Evolutionary conservation across 2,113 vertebrate species (phyloP), one percentile per base, ranked within the genome.

Genomic region (Poicephalus meyeri): DNA sequence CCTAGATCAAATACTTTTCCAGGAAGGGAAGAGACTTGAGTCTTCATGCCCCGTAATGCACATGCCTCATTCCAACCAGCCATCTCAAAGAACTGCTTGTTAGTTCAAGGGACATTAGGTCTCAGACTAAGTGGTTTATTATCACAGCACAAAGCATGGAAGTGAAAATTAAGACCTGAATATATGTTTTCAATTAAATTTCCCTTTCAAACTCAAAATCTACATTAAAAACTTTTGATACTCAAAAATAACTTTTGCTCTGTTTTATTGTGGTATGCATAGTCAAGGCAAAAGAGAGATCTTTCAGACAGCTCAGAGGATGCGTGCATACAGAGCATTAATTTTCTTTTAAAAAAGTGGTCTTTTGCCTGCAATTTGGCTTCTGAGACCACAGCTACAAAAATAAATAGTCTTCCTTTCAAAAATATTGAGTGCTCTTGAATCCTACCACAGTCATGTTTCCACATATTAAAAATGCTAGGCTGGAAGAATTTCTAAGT

Each of bases 401-500:
- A 94, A 97, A 91, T 84, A 70, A 91, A 86, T 79, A 91, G 65
- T 50, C 70, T 89, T 91, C n/a, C 42, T 93, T 93, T 93, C 44
- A 89, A 58, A 94, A 95, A 82, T 53, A 56, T 89, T 91, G 86
- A 95, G 80, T 76, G 84, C 80, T 85, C 92, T 95, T 91, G 86
- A 94, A 89, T 92, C 65, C 61, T 78, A 31, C 49, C 80, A 29
- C 70, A 85, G 83, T 92, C n/a, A 25, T 93, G 86, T 91, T 92
- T 86, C 86, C 95, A 92, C 86, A 72, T 94, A 88, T 92, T 91
- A 89, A 95, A 97, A 96, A 76, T 73, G 77, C 89, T 87, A 72
- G 77, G 37, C 91, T 95, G 73, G 73, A 94, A 91, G 89, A 93
- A 87, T 96, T 93, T 91, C 93, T 94, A 87, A 94, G 80, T 53